Evolutionary conservation across 2,797 vertebrate genomes (phyloP), one percentile per base, ranked within the genome.

Genomic region (Hirundo rustica): DNA sequence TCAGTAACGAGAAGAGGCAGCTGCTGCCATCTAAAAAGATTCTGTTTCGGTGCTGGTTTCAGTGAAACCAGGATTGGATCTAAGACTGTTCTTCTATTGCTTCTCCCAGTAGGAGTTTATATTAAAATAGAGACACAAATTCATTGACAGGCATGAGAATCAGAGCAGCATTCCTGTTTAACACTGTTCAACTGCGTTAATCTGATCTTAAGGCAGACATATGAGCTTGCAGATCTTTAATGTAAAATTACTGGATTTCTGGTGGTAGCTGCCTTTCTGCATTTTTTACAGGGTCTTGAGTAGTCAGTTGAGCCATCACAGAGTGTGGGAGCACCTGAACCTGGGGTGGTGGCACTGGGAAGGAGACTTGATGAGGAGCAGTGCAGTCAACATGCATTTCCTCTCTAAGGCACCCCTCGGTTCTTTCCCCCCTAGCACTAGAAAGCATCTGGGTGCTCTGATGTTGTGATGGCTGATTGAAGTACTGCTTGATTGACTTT

Each of bases 1-100:
- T 89, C 85, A 38, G 91, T 92, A 96, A 95, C 53, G 5, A 92
- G 95, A 81, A 57, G 82, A 94, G 74, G 82, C 92, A 96, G 95
- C 94, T 97, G 96, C 92, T 95, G 64, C 91, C 38, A 3, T 81
- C 70, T 89, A 21, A 60, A 92, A 94, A 84, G 80, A 93, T 66
- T 81, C 55, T 0, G 30, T 76, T 92, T 93, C 88, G 94, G 91
- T 94, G 70, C 53, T 73, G 82, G 70, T 89, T 92, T 92, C 82
- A 81, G 76, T 64, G 89, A 81, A 76, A 94, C 81, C 71, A 23
- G 67, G 83, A 87, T 84, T 64, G 92, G 73, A 66, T 91, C 87
- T 88, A 84, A 95, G 62, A 51, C 73, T 93, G 25, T 61, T 89
- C 65, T 91, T 91, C 51, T 75, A 6, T 36, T 32, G 71, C 91